Conservation (phyloP, 2,797 vertebrate species). For the Sciaenops ocellatus region DNA sequence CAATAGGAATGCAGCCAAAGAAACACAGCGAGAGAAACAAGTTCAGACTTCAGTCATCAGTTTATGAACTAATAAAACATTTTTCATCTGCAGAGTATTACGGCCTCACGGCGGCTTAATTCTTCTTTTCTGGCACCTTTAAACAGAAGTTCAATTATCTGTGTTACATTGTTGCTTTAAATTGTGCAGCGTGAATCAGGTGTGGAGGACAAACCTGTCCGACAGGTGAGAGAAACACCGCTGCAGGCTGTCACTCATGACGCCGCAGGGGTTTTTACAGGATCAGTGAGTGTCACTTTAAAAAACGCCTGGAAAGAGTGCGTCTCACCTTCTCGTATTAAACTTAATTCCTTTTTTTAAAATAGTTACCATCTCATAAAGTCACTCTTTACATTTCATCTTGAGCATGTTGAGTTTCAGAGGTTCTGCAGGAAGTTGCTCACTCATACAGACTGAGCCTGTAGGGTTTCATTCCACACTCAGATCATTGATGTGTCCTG, state of each 20-base stretch:
- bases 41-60: slow-evolving; percentile 3
- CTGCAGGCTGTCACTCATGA: neutral
- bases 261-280: neutral
- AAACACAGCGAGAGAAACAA: neutral
- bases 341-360: neutral
- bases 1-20: slow-evolving; percentile 31
- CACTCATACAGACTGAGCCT: neutral
- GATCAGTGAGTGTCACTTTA: neutral
- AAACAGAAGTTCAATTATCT: neutral
- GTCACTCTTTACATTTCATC: too few species aligned
- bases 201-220: slow-evolving; percentile 22
- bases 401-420: neutral
- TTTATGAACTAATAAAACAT: neutral
- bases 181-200: neutral
- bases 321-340: neutral
- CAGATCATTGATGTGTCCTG: neutral
- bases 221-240: slow-evolving; percentile 15
- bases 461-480: slow-evolving; percentile 36
- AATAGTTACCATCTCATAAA: too few species aligned
- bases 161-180: neutral
- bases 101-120: neutral
- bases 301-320: neutral
- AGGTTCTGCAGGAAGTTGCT: neutral
- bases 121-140: too few species aligned
- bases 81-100: neutral